Evolutionary conservation across 2,797 vertebrate species (phyloP).

Genomic region (Ctenopoma kingsleyae): DNA sequence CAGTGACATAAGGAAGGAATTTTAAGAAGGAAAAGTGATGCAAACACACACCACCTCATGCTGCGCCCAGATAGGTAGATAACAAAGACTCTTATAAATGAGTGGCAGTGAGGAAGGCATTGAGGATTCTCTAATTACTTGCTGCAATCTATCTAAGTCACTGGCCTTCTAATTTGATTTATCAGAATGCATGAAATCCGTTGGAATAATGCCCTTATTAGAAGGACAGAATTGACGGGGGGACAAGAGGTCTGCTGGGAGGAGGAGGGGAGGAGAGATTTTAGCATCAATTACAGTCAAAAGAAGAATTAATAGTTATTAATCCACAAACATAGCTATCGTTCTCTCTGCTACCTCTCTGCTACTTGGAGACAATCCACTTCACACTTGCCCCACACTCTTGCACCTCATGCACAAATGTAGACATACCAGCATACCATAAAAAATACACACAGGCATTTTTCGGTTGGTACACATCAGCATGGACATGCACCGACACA

Average conservation of each 20-base stretch:
- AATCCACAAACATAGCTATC: slow-evolving; percentile 78
- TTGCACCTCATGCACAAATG: slow-evolving; percentile 9
- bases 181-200: slow-evolving; percentile 86
- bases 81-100: slow-evolving; percentile 84
- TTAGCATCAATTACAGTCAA: slow-evolving; percentile 89
- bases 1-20: slow-evolving; percentile 93
- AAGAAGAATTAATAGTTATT: slow-evolving; percentile 88
- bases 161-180: slow-evolving; percentile 87
- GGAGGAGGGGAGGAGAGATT: slow-evolving; percentile 75
- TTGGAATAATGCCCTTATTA: slow-evolving; percentile 87
- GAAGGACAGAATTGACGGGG: slow-evolving; percentile 81
- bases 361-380: slow-evolving; percentile 46
- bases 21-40: slow-evolving; percentile 79
- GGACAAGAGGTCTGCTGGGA: slow-evolving; percentile 80
- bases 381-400: slow-evolving; percentile 30
- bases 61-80: slow-evolving; percentile 82
- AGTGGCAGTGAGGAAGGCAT: slow-evolving; percentile 86
- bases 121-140: slow-evolving; percentile 88
- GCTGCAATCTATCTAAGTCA: slow-evolving; percentile 85
- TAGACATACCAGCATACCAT: not conserved
- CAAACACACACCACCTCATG: slow-evolving; percentile 79
- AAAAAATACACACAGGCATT: slow-evolving; percentile 2
- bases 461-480: not conserved
- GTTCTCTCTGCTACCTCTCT: slow-evolving; percentile 50
- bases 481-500: not conserved